These are phyloP conservation scores for Cantharis nigra DNA, from an alignment of 2,888 invertebrate species.

Conservation along the genomic window DNA sequence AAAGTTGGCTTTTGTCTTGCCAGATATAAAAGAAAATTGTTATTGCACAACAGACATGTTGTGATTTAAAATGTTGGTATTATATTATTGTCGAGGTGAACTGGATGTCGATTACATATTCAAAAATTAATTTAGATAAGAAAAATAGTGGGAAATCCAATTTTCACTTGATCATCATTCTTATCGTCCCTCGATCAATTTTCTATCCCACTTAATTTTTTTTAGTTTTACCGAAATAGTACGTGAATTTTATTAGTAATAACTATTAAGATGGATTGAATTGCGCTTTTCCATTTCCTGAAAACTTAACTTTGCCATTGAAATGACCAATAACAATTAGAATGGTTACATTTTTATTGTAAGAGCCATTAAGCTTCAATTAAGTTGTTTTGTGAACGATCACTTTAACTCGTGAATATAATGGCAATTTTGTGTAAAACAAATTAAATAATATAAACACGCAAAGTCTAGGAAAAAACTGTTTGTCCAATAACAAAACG, in stretches of 20 bases:
- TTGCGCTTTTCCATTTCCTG: not conserved
- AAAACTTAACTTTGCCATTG: not conserved
- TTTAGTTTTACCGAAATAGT: not conserved
- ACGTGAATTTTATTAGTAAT: not conserved
- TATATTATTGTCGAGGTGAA: not conserved
- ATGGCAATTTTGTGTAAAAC: not conserved
- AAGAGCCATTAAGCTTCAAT: not conserved
- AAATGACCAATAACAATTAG: not conserved
- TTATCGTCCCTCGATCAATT: not conserved
- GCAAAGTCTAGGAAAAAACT: not conserved
- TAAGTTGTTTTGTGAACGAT: not conserved
- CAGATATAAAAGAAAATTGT: not conserved
- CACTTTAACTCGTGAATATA: not conserved
- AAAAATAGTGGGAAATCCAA: not conserved
- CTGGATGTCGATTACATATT: too few relatives aligned
- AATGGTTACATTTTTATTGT: not conserved
- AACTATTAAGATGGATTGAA: not conserved
- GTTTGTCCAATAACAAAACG: not conserved
- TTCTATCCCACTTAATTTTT: not conserved
- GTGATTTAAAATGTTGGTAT: not conserved
- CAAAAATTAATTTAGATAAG: not conserved
- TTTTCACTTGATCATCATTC: not conserved
- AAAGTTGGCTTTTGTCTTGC: not conserved
- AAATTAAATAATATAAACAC: not conserved
- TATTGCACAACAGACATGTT: not conserved